Conservation (phyloP, 2,888 invertebrate species). For the Brachyptera risi region DNA sequence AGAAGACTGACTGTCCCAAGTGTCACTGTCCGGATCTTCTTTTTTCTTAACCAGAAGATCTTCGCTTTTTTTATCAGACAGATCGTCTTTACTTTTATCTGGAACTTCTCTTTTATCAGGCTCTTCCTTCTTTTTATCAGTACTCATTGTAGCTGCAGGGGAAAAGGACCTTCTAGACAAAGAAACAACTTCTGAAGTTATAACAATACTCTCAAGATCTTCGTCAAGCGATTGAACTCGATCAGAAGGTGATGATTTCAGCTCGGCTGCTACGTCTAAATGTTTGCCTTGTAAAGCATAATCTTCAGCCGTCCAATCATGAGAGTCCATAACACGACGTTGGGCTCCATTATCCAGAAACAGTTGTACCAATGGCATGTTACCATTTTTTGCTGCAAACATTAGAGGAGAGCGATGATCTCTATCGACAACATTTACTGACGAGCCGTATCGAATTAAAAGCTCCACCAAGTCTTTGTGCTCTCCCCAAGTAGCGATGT, state of each 20-base stretch:
- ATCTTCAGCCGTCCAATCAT: constrained; percentile 41
- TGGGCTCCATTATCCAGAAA: constrained; percentile 39
- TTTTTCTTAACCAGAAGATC: neutral
- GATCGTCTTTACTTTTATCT: no score
- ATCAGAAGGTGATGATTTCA: constrained; percentile 30
- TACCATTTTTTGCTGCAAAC: constrained; percentile 40
- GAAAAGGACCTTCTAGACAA: constrained; percentile 26
- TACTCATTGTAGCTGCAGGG: constrained; percentile 18
- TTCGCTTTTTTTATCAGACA: no score
- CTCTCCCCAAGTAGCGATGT: constrained; percentile 39
- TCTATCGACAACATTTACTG: constrained; percentile 38
- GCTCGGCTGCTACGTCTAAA: constrained; percentile 36
- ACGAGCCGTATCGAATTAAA: constrained; percentile 38
- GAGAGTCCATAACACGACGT: constrained; percentile 38
- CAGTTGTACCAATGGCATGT: constrained; percentile 37
- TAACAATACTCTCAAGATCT: neutral
- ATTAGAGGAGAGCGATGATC: constrained; percentile 40
- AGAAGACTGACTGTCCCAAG: constrained; percentile 33
- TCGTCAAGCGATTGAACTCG: neutral
- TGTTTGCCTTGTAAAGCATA: constrained; percentile 39
- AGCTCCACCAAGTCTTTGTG: constrained; percentile 39
- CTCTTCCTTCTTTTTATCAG: constrained; percentile 9
- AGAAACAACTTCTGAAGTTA: neutral
- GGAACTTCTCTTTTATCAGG: no score
- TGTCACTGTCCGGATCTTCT: constrained; percentile 33